Percentiles rank a stretch among this genome's conserved stretches.
These are phyloP conservation scores for Ctenicera cuprea DNA, from an alignment of 2,888 invertebrate species.

Conservation along the genomic window DNA sequence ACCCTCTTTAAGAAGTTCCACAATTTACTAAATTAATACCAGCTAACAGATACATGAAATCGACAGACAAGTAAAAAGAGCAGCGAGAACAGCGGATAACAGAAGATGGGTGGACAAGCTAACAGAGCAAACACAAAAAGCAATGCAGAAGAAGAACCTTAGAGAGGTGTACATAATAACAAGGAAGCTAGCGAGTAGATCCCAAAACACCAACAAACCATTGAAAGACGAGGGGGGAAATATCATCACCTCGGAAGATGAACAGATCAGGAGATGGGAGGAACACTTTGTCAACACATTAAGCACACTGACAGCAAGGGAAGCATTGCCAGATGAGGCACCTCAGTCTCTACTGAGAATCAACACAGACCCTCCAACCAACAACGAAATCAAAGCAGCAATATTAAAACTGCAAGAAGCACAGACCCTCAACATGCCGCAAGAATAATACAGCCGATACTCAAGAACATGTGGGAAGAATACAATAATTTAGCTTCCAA, in stretches of 20 bases:
- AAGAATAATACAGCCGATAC: not conserved
- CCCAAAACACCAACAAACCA: not conserved
- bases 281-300: not conserved
- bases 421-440: not conserved
- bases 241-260: not conserved
- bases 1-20: too few species aligned
- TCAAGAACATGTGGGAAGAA: not conserved
- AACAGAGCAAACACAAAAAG: not conserved
- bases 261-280: not conserved
- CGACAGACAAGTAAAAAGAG: not conserved
- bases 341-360: not conserved
- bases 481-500: not conserved
- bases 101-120: not conserved
- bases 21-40: too few species aligned
- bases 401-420: not conserved
- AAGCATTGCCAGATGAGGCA: not conserved
- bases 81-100: not conserved
- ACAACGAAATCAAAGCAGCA: not conserved
- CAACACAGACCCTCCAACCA: not conserved
- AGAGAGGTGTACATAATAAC: conserved; percentile 7
- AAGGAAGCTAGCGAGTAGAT: not conserved
- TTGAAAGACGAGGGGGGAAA: not conserved
- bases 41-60: not conserved
- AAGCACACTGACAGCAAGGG: not conserved
- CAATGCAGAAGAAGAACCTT: not conserved